A percentile compares a stretch with the other conserved stretches of the same genome.
phyloP scores from a whole-genome alignment of 1,140 invertebrate genomes.

The Frieseomelitta varia region DNA sequence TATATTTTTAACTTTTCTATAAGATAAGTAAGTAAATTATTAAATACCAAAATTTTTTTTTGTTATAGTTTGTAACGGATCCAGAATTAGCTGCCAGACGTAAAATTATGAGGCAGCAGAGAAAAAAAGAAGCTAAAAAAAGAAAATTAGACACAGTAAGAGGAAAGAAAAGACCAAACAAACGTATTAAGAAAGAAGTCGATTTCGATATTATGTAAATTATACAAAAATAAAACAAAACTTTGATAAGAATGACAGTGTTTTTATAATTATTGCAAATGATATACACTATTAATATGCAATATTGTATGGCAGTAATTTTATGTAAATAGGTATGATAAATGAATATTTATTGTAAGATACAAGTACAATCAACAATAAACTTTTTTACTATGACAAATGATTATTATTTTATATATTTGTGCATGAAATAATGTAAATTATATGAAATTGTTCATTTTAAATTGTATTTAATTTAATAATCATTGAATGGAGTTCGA shows the following conservation, averaged over 20 bases:
- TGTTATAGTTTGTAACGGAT: constrained; percentile 86
- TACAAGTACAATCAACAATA: background rate
- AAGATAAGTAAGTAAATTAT: background rate
- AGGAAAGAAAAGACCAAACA: constrained; percentile 77
- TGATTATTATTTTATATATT: no score
- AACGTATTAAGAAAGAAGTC: constrained; percentile 70
- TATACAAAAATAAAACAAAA: constrained; percentile 23
- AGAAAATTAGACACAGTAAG: constrained; percentile 84
- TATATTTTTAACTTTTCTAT: constrained; percentile 9
- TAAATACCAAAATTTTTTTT: constrained; percentile 48
- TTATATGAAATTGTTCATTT: no score
- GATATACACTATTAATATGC: background rate
- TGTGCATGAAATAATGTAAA: no score
- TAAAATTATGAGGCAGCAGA: constrained; percentile 89
- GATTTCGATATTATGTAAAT: constrained; percentile 67
- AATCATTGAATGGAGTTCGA: background rate
- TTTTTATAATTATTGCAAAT: constrained; percentile 22
- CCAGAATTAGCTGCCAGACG: constrained; percentile 89
- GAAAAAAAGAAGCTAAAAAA: constrained; percentile 89
- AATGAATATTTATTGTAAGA: background rate
- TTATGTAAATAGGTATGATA: background rate
- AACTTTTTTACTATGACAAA: no score
- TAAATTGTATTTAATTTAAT: background rate
- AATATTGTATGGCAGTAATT: background rate
- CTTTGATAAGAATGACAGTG: background rate